phyloP scores from a whole-genome alignment of 2,888 invertebrate genomes.

The Fragum whitleyi region DNA sequence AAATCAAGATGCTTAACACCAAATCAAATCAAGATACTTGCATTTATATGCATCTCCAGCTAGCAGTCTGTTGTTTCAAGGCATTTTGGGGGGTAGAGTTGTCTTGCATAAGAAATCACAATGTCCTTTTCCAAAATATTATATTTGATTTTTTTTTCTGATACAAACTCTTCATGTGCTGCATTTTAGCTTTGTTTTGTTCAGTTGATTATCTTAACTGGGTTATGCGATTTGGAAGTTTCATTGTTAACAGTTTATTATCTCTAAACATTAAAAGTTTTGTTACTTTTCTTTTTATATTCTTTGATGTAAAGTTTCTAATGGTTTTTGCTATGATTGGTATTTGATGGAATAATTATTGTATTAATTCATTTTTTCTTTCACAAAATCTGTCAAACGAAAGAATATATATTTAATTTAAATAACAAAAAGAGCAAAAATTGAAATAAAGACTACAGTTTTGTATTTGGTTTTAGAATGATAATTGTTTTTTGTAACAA shows the following conservation, averaged over 20 bases:
- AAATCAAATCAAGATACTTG: too few species aligned
- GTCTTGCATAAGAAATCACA: too few species aligned
- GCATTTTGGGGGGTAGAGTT: too few species aligned
- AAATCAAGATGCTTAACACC: too few species aligned
- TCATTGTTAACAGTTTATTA: constrained; percentile 20
- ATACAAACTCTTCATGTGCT: too few species aligned
- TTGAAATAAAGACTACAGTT: neutral
- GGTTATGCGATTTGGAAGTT: constrained; percentile 25
- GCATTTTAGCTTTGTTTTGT: constrained; percentile 22
- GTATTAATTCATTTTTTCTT: neutral
- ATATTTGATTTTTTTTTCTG: too few species aligned
- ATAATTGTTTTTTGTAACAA: constrained; percentile 8
- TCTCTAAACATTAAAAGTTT: neutral
- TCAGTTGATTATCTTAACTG: constrained; percentile 13
- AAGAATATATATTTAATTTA: too few species aligned
- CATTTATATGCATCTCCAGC: too few species aligned
- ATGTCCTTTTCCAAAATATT: too few species aligned
- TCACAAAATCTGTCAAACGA: neutral
- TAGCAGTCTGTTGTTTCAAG: too few species aligned
- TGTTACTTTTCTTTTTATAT: constrained; percentile 3
- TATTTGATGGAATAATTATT: neutral
- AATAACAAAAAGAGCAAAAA: neutral
- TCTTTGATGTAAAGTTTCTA: neutral
- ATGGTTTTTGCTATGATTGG: neutral
- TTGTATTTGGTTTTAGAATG: constrained; percentile 11